A percentile compares a stretch with the other conserved stretches of the same genome.
Evolutionary conservation across 2,113 vertebrate genomes (phyloP).

Genomic region (Pseudopodoces humilis): DNA sequence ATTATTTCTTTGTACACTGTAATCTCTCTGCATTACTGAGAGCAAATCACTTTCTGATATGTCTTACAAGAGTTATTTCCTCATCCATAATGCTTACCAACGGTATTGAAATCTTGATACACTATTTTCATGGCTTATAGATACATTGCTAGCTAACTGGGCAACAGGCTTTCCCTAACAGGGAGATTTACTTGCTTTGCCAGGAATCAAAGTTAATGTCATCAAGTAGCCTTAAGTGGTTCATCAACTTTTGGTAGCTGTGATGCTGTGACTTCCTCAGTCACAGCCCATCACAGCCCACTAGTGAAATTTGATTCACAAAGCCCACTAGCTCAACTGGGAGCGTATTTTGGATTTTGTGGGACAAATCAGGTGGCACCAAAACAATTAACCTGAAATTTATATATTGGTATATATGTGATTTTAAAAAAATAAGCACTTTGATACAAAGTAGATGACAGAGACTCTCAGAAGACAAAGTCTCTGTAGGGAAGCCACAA

Average conservation of each 20-base stretch:
- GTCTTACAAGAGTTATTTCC: conserved; percentile 28
- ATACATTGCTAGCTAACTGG: not conserved
- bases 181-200: conserved; percentile 32
- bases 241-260: not conserved
- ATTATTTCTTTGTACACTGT: conserved; percentile 3
- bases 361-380: not conserved
- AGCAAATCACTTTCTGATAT: conserved; percentile 55
- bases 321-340: not conserved
- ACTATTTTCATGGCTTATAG: conserved; percentile 54
- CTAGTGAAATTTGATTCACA: not conserved
- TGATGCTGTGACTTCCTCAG: not conserved
- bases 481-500: not conserved
- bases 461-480: not conserved
- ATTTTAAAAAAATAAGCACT: accelerated
- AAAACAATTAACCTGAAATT: not conserved
- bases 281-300: not conserved
- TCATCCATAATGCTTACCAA: conserved; percentile 65
- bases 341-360: not conserved
- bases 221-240: not conserved
- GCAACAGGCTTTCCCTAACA: conserved; percentile 13
- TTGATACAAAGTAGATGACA: not conserved
- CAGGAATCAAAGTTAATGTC: not conserved
- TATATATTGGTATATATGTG: not conserved
- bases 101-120: conserved; percentile 35
- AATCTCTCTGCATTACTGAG: conserved; percentile 56